Conservation (phyloP, 2,797 vertebrate genomes). For the Antrozous pallidus region DNA sequence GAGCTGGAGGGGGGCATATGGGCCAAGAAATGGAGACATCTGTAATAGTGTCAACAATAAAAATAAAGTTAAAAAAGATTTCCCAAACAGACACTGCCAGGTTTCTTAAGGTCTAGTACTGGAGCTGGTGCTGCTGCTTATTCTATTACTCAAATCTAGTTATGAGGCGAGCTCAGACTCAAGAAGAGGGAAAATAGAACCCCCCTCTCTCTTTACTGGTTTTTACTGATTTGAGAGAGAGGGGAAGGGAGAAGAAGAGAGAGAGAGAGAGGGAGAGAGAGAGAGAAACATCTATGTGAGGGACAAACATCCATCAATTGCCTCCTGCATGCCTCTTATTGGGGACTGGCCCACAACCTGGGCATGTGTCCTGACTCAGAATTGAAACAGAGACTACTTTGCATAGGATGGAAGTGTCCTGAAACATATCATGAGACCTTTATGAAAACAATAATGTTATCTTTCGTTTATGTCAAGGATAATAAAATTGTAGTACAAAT, state of each 20-base stretch:
- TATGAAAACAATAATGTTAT: conserved; percentile 17
- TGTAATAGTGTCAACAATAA: background rate
- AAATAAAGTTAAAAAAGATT: background rate
- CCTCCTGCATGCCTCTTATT: background rate
- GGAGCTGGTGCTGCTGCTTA: background rate
- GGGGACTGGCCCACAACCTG: background rate
- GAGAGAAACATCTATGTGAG: background rate
- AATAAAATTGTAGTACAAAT: conserved; percentile 32
- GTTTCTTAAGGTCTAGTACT: background rate
- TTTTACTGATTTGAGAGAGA: background rate
- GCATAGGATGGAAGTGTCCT: background rate
- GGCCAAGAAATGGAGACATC: background rate
- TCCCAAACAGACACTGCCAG: background rate
- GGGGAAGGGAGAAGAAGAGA: background rate
- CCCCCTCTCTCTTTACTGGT: background rate
- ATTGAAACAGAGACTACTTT: background rate
- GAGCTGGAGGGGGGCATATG: background rate
- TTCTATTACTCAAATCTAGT: background rate
- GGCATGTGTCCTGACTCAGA: background rate
- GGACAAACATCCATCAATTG: background rate
- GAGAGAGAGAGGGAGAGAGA: background rate
- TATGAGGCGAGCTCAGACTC: background rate
- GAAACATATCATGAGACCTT: conserved; percentile 35
- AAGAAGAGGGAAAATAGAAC: background rate
- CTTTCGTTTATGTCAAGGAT: conserved; percentile 22